Percentiles rank a stretch among this genome's conserved stretches.
phyloP scores from a whole-genome alignment of 2,797 vertebrate genomes.

The Eupleurogrammus muticus region DNA sequence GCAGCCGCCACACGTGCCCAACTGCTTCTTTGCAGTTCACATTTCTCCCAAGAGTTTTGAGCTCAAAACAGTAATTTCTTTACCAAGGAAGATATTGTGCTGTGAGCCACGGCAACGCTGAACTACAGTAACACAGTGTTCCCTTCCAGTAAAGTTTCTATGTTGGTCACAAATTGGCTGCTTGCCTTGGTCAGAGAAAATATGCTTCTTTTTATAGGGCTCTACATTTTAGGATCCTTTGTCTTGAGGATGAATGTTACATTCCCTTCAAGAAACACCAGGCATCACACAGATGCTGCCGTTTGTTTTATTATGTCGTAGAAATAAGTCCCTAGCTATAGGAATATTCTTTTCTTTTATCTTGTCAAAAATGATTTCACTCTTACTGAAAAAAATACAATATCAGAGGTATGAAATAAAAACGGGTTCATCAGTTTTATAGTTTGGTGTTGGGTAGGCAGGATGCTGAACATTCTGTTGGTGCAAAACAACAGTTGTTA shows the following conservation, averaged over 20 bases:
- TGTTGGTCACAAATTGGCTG: slow-evolving; percentile 76
- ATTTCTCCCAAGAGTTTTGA: slow-evolving; percentile 42
- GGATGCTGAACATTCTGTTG: neutral
- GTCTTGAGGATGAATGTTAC: slow-evolving; percentile 55
- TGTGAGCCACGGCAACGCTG: slow-evolving; percentile 54
- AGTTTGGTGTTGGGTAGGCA: neutral
- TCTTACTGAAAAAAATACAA: neutral
- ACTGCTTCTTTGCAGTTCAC: slow-evolving; percentile 49
- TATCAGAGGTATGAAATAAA: slow-evolving; percentile 4
- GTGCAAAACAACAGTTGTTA: neutral
- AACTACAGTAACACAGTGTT: slow-evolving; percentile 67
- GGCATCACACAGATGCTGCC: slow-evolving; percentile 1
- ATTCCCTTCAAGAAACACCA: slow-evolving; percentile 18
- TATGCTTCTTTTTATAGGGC: slow-evolving; percentile 68
- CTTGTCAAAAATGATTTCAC: neutral
- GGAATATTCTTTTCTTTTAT: slow-evolving; percentile 13
- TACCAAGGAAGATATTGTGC: slow-evolving; percentile 59
- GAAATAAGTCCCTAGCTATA: too few species aligned
- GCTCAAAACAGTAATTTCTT: slow-evolving; percentile 61
- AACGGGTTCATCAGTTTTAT: neutral
- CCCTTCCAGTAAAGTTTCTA: slow-evolving; percentile 76
- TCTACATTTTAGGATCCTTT: slow-evolving; percentile 68
- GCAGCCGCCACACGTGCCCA: slow-evolving; percentile 42
- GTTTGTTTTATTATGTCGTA: slow-evolving; percentile 17
- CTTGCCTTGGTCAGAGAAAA: slow-evolving; percentile 64